Base-by-base conservation (phyloP, 2,797 vertebrate genomes). In the Coregonus sp. region DNA sequence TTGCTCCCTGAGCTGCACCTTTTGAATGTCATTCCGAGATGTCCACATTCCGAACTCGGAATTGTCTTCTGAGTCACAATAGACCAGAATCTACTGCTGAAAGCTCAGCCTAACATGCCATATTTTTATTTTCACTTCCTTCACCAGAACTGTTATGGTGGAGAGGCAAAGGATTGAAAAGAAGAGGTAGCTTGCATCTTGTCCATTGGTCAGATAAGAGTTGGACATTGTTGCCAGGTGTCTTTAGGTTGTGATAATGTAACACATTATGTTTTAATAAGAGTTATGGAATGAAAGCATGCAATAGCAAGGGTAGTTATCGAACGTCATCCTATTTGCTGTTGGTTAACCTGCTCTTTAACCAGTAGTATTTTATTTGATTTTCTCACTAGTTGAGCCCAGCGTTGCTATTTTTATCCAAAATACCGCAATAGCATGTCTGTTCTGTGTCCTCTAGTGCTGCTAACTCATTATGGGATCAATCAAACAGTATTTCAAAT, bases 41-140 rank as follows among this genome's bases (percentile, higher is more conserved):
- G n/a, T 70, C 37, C 67, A 79, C 78, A 80, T 75, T 74, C 68
- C 74, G 14, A 29, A 70, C 18, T 12, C 35, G 51, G 11, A 47
- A 73, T 73, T 59, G 73, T 50, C 50, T 18, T 74, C 35, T 29
- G n/a, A 70, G 56, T 63, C 61, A 75, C 72, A 72, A 75, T 75
- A 54, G 33, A 66, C 35, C 65, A 72, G 47, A 54, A n/a, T 71
- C 70, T 71, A 59, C 31, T 59, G 40, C 54, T 31, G 37, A 63
- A 52, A 74, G 33, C 68, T 71, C 33, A 47, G 56, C 72, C 73
- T 71, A 50, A 63, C 35, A 35, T 33, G 52, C 25, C 12, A 54
- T 71, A 20, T 68, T 78, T 69, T 33, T 33, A 40, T 11, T 11
- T 47, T 47, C 40, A 2, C 9, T 59, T 29, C 73, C 20, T 72